Evolutionary conservation across 2,888 invertebrate genomes (phyloP).

Genomic region (Cephus pygmeus): DNA sequence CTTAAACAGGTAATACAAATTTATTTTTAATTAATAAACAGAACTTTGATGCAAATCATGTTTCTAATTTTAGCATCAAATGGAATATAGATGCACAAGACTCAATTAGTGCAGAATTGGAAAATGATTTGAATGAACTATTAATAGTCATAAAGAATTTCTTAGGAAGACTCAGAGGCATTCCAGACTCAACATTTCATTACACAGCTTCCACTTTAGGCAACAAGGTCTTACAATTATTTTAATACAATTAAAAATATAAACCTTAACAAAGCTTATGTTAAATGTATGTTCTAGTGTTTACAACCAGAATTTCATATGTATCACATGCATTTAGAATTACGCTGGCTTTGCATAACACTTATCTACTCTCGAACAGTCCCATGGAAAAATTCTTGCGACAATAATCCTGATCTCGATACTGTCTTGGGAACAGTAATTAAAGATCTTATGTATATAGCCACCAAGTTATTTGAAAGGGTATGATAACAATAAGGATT

Average conservation of each 20-base stretch:
- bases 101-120: slow-evolving; percentile 38
- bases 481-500: slow-evolving; percentile 40
- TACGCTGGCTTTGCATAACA: slow-evolving; percentile 66
- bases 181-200: slow-evolving; percentile 63
- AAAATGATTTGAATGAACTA: slow-evolving; percentile 48
- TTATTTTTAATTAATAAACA: slow-evolving; percentile 1
- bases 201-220: slow-evolving; percentile 62
- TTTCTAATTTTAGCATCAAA: slow-evolving; percentile 41
- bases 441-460: slow-evolving; percentile 59
- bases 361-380: slow-evolving; percentile 44
- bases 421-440: slow-evolving; percentile 43
- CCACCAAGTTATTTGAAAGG: slow-evolving; percentile 62
- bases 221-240: slow-evolving; percentile 56
- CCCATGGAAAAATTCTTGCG: slow-evolving; percentile 34
- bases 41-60: slow-evolving; percentile 4
- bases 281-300: slow-evolving; percentile 52
- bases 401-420: slow-evolving; percentile 46
- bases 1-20: slow-evolving; percentile 42
- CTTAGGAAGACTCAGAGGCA: slow-evolving; percentile 45
- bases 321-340: slow-evolving; percentile 67
- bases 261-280: background rate
- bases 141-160: slow-evolving; percentile 47
- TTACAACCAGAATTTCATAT: slow-evolving; percentile 66
- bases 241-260: slow-evolving; percentile 5
- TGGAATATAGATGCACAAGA: slow-evolving; percentile 41